phyloP scores from a whole-genome alignment of 37 sponge, comb jelly and placozoan species.

The Agelas oroides region DNA sequence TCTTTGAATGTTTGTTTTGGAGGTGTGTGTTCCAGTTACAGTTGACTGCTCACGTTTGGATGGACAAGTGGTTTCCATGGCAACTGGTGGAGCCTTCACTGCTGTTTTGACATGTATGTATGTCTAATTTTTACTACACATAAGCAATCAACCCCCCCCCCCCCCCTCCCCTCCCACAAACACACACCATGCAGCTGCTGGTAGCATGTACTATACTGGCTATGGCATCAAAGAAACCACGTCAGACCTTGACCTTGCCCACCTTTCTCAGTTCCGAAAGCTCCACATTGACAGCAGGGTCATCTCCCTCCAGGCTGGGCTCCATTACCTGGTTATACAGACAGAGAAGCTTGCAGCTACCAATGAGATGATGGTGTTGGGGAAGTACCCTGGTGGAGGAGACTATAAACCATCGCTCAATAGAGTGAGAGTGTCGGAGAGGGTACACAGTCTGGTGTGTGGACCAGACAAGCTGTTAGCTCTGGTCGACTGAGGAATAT shows the following conservation, averaged over 20 bases:
- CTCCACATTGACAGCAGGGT: conserved; percentile 3
- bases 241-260: background rate
- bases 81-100: conserved; percentile 64
- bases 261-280: background rate
- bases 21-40: background rate
- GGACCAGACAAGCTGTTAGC: no score
- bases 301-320: conserved; percentile 2
- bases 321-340: conserved; percentile 41
- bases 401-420: no score
- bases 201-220: conserved; percentile 37
- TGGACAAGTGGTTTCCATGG: conserved; percentile 36
- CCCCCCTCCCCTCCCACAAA: no score
- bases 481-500: no score
- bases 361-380: background rate
- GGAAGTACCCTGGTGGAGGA: background rate
- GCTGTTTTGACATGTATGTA: conserved; percentile 37
- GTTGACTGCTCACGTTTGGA: background rate
- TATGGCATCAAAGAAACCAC: background rate
- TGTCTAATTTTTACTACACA: background rate
- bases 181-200: conserved; percentile 1
- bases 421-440: no score
- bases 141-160: no score
- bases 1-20: background rate
- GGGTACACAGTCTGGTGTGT: no score
- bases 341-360: background rate